Evolutionary conservation across 37 sponge, comb jelly and placozoan species (phyloP).

Genomic region (Geodia barretti): DNA sequence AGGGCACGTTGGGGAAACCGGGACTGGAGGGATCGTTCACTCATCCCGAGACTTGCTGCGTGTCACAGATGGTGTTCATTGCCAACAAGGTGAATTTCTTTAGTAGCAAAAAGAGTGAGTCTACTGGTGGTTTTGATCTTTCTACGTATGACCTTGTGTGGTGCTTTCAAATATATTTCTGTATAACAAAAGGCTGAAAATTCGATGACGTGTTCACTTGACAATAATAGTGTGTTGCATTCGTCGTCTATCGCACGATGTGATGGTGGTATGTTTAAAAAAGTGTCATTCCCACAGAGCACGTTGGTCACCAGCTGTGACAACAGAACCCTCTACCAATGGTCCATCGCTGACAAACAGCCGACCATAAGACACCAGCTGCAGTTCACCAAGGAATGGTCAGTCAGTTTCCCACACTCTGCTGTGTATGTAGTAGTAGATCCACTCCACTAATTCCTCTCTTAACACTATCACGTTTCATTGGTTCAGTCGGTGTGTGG

Average conservation of each 20-base stretch:
- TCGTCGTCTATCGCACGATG: not conserved
- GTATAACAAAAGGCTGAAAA: no score
- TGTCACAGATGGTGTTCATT: constrained; percentile 48
- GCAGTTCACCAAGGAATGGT: constrained; percentile 44
- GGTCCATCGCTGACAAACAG: constrained; percentile 33
- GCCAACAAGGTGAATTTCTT: constrained; percentile 49
- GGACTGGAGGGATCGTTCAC: constrained; percentile 48
- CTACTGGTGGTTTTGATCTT: no score
- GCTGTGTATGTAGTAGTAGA: not conserved
- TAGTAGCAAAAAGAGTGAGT: no score
- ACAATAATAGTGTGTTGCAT: no score
- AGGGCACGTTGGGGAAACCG: constrained; percentile 70
- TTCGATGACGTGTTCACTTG: no score
- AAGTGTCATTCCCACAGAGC: constrained; percentile 35
- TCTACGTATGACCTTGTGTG: no score
- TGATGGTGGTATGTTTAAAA: not conserved
- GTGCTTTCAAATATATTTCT: no score
- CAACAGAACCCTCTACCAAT: constrained; percentile 34
- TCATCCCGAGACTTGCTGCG: constrained; percentile 20
- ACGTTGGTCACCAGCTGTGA: constrained; percentile 39
- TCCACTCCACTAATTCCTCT: not conserved
- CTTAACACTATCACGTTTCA: not conserved
- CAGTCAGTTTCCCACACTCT: not conserved
- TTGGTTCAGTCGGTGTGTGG: not conserved
- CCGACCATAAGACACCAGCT: constrained; percentile 43